These are phyloP conservation scores for Cyprinodon brontotheroides DNA, from an alignment of 2,113 vertebrate genomes.

Conservation along the genomic window DNA sequence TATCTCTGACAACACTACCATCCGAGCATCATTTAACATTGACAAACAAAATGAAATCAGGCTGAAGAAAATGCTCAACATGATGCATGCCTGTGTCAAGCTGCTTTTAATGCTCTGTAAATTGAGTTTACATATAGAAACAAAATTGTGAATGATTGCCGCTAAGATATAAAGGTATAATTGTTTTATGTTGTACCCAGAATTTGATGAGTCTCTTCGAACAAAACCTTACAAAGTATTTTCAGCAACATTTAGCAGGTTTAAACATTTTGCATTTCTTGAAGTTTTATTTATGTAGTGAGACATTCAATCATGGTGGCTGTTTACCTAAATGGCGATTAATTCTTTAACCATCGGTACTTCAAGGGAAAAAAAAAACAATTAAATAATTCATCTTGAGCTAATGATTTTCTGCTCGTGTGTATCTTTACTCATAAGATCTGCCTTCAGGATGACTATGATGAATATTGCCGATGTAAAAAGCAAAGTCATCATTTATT, in stretches of 20 bases:
- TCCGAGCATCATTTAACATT: slow-evolving; percentile 13
- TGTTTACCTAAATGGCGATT: not conserved
- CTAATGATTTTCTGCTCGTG: slow-evolving; percentile 5
- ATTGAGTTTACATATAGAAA: slow-evolving; percentile 7
- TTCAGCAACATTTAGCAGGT: slow-evolving; percentile 5
- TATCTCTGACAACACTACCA: not conserved
- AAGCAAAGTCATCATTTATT: not conserved
- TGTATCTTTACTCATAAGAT: not conserved
- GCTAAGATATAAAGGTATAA: not conserved
- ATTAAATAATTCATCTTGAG: not conserved
- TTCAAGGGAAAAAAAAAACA: not conserved
- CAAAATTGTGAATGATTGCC: not conserved
- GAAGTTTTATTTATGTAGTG: slow-evolving; percentile 5
- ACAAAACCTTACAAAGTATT: slow-evolving; percentile 11
- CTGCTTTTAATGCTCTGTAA: slow-evolving; percentile 14
- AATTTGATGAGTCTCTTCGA: slow-evolving; percentile 11
- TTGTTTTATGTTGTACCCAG: not conserved
- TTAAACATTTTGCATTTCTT: not conserved
- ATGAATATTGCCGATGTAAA: slow-evolving; percentile 4
- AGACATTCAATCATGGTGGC: slow-evolving; percentile 3
- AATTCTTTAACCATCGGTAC: not conserved
- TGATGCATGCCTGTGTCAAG: slow-evolving; percentile 23
- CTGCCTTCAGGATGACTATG: not conserved
- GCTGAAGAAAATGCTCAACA: slow-evolving; percentile 5
- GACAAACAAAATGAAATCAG: slow-evolving; percentile 27